Base-by-base conservation (phyloP, 1,140 invertebrate species). In the Heterodera carotae region DNA sequence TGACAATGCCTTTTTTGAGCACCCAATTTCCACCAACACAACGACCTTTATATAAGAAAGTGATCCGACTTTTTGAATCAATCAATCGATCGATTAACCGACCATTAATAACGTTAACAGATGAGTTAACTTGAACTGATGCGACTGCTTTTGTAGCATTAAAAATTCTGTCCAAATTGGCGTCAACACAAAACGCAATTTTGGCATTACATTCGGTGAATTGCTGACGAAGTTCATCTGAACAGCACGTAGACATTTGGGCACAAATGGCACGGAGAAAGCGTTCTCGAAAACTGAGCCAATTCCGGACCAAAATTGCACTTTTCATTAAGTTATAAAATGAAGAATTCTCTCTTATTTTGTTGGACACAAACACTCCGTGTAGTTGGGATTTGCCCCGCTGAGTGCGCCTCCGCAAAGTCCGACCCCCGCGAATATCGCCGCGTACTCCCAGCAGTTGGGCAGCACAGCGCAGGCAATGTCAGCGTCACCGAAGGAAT, bases 361-460 rank as follows among this genome's bases (percentile, higher is more conserved):
- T 18, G 8, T 78, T 76, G 18, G n/a, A n/a, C 31, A 33, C 56
- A 69, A 48, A 84, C 82, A 79, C 34, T 84, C 60, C 34, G 82
- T 83, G 48, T 80, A 83, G 15, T 69, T 48, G 27, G 66, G 48
- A 53, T 76, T 83, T 6, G 83, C 81, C n/a, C 81, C 83, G 70
- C 81, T 83, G 18, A 80, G 70, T 25, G 79, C 81, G 69, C 82
- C 82, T 7, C 82, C 82, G 34, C 80, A 64, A 33, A 85, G 31
- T 53, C 15, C 70, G 33, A 80, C 59, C 22, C 82, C 83, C 33
- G 62, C 18, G 67, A 83, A 83, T 31, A 85, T 81, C 25, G 76
- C 25, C 22, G 77, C 76, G 64, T 75, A 83, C 69, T 83, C 70
- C 82, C 82, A 83, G 27, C 76, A 83, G 73, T 83, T 83, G 15